A percentile compares a stretch with the other conserved stretches of the same genome.
Evolutionary conservation across 2,797 vertebrate species (phyloP).

Genomic region (Sciaenops ocellatus): DNA sequence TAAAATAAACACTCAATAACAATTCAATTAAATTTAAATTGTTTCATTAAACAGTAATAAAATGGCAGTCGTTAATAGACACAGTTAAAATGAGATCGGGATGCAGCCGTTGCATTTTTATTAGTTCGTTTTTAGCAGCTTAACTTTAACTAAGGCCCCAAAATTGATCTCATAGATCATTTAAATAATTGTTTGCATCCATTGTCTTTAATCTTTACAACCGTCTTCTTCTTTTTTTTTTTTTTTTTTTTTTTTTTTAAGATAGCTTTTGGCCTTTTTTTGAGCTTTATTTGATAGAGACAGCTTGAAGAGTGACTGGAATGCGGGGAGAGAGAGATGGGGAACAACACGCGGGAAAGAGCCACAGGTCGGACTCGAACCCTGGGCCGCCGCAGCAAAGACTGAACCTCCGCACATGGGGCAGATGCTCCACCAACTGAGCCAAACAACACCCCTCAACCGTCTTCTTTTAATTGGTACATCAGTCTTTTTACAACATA

Average conservation of each 20-base stretch:
- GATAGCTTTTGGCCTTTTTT: too few species aligned
- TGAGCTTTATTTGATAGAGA: too few species aligned
- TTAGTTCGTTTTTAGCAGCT: too few species aligned
- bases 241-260: too few species aligned
- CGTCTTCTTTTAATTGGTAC: not conserved
- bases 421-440: too few species aligned
- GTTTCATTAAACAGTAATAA: constrained; percentile 19
- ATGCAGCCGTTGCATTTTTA: not conserved
- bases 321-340: too few species aligned
- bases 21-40: constrained; percentile 30
- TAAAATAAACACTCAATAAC: constrained; percentile 32
- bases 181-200: not conserved
- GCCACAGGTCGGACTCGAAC: too few species aligned
- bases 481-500: not conserved
- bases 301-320: too few species aligned
- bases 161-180: not conserved
- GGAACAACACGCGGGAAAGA: too few species aligned
- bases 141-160: not conserved
- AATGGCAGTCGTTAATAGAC: constrained; percentile 17
- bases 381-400: too few species aligned
- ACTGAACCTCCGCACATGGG: too few species aligned
- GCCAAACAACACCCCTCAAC: too few species aligned
- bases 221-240: not conserved
- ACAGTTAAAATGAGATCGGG: constrained; percentile 4
- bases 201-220: not conserved